Evolutionary conservation across 2,113 vertebrate species (phyloP).

Genomic region (Boleophthalmus pectinirostris): DNA sequence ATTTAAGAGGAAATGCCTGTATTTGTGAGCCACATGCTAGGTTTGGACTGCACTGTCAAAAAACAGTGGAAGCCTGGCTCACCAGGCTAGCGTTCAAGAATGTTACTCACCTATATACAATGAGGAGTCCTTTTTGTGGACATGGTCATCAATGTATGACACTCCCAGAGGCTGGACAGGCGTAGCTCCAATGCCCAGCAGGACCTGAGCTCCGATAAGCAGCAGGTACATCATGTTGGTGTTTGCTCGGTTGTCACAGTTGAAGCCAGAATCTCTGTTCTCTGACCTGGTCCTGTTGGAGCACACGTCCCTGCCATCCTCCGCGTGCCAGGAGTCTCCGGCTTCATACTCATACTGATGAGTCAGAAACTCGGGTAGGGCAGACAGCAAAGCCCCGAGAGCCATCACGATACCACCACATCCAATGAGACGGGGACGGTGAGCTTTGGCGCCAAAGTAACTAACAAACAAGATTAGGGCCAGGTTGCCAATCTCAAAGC

Average conservation of each 20-base stretch:
- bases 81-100: neutral
- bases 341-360: slow-evolving; percentile 95
- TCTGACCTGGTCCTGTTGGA: slow-evolving; percentile 82
- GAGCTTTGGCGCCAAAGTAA: slow-evolving; percentile 96
- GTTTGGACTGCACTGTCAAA: too few species aligned
- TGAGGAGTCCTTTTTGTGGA: slow-evolving; percentile 93
- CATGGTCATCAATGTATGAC: slow-evolving; percentile 93
- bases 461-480: slow-evolving; percentile 98
- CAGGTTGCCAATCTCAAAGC: slow-evolving; percentile 98
- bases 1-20: neutral
- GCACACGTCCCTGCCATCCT: slow-evolving; percentile 88
- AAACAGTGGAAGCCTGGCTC: neutral
- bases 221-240: slow-evolving; percentile 99
- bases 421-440: slow-evolving; percentile 96
- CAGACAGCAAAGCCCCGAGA: slow-evolving; percentile 92
- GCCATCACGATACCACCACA: slow-evolving; percentile 99
- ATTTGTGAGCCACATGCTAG: neutral
- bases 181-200: slow-evolving; percentile 96
- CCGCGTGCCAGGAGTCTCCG: slow-evolving; percentile 87
- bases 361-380: slow-evolving; percentile 93
- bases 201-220: slow-evolving; percentile 96
- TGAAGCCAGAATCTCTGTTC: slow-evolving; percentile 84
- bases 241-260: slow-evolving; percentile 89
- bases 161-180: slow-evolving; percentile 85
- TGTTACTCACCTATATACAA: slow-evolving; percentile 94